A percentile compares a stretch with the other conserved stretches of the same genome.
phyloP scores from a whole-genome alignment of 2,797 vertebrate species.

The Semaprochilodus insignis region DNA sequence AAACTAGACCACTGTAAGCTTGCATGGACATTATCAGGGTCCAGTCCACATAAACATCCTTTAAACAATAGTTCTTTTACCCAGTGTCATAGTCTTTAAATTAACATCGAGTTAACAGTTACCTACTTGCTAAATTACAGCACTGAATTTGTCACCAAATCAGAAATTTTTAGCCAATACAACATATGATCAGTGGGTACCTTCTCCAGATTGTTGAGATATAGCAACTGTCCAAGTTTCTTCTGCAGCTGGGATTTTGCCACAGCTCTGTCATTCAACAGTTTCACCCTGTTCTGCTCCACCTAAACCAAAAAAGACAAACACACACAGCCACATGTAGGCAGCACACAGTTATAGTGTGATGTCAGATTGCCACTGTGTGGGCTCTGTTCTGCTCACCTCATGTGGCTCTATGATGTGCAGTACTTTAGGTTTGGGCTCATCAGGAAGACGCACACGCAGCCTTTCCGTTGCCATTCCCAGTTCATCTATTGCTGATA shows the following conservation, averaged over 20 bases:
- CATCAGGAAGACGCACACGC: conserved; percentile 90
- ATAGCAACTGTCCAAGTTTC: conserved; percentile 96
- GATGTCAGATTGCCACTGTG: not conserved
- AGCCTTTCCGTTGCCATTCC: conserved; percentile 97
- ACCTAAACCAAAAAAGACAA: conserved; percentile 77
- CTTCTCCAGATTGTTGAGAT: conserved; percentile 97
- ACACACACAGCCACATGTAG: not conserved
- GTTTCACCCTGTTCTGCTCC: conserved; percentile 96
- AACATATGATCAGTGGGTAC: conserved; percentile 68
- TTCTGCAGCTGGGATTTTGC: conserved; percentile 97
- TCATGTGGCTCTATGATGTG: conserved; percentile 98
- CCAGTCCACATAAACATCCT: not conserved
- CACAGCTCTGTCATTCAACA: conserved; percentile 95
- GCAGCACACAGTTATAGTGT: not conserved
- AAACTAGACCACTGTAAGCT: no score
- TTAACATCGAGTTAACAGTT: not conserved
- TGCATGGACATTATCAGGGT: not conserved
- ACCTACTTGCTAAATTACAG: not conserved
- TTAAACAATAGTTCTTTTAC: not conserved
- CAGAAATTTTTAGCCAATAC: not conserved
- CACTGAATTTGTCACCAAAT: not conserved
- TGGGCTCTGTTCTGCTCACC: conserved; percentile 68
- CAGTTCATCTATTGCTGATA: conserved; percentile 96
- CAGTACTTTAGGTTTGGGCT: conserved; percentile 94
- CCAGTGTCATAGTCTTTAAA: not conserved